Percentiles rank a stretch among this genome's conserved stretches.
phyloP scores from a whole-genome alignment of 2,888 invertebrate species.

The Amiota minor region DNA sequence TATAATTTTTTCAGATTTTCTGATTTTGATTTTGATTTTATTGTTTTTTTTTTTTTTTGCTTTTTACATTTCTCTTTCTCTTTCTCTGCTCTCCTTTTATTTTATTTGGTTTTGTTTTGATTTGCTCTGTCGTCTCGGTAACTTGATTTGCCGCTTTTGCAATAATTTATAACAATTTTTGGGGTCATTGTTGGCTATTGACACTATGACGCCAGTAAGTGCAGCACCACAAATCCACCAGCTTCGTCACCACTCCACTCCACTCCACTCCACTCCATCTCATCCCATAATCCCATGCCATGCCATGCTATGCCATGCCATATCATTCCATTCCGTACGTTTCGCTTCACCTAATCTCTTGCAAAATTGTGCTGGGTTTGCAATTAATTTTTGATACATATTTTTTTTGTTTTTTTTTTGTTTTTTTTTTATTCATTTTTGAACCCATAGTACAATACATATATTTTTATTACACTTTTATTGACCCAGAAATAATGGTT shows the following conservation, averaged over 20 bases:
- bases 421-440: too few species aligned
- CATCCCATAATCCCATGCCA: too few species aligned
- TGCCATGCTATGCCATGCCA: too few species aligned
- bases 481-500: conserved; percentile 17
- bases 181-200: conserved; percentile 26
- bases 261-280: too few species aligned
- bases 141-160: conserved; percentile 9
- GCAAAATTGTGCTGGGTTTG: conserved; percentile 4
- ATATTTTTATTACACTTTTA: conserved; percentile 12
- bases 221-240: not conserved
- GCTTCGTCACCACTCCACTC: too few species aligned
- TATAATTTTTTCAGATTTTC: not conserved
- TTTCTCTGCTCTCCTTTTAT: not conserved
- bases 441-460: too few species aligned
- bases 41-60: not conserved
- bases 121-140: not conserved
- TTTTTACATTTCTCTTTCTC: not conserved
- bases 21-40: not conserved
- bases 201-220: not conserved
- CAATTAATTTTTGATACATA: not conserved
- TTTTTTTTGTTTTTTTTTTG: too few species aligned
- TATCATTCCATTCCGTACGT: too few species aligned
- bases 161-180: conserved; percentile 17
- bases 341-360: too few species aligned
- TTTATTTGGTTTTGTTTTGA: conserved; percentile 6